Conservation (phyloP, 2,888 invertebrate species). For the Unio pictorum region DNA sequence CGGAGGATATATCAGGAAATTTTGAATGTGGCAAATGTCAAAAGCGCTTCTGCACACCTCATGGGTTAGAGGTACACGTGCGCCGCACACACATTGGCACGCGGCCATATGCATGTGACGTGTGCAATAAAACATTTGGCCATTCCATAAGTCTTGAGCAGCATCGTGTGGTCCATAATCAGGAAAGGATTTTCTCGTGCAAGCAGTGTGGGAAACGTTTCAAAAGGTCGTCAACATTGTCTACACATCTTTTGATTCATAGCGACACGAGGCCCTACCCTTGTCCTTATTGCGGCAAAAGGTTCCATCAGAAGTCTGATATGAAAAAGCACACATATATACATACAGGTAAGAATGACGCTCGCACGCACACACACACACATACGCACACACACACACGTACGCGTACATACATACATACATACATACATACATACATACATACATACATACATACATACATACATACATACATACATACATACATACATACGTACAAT, state of each 20-base stretch:
- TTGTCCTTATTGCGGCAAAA: constrained; percentile 96
- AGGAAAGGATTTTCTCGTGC: constrained; percentile 79
- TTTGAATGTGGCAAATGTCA: constrained; percentile 80
- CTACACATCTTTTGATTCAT: constrained; percentile 96
- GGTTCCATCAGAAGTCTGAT: constrained; percentile 98
- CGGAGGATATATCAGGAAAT: constrained; percentile 28
- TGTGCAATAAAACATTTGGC: constrained; percentile 99
- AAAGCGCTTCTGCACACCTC: constrained; percentile 98
- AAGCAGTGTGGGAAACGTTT: constrained; percentile 97
- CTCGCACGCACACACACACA: no score
- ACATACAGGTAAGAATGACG: constrained; percentile 81
- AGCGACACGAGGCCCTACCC: constrained; percentile 97
- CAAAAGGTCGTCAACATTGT: constrained; percentile 93
- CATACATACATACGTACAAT: no score
- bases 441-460: no score
- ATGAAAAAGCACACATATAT: constrained; percentile 99
- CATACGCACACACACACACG: no score
- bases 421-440: no score
- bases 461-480: no score
- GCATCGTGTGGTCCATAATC: constrained; percentile 82
- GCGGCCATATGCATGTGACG: constrained; percentile 81
- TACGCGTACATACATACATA: no score
- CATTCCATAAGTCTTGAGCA: constrained; percentile 94
- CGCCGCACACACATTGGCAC: constrained; percentile 91
- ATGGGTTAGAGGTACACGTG: constrained; percentile 97